These are phyloP conservation scores for Drosophila athabasca DNA, from an alignment of 1,140 invertebrate genomes.

Conservation along the genomic window DNA sequence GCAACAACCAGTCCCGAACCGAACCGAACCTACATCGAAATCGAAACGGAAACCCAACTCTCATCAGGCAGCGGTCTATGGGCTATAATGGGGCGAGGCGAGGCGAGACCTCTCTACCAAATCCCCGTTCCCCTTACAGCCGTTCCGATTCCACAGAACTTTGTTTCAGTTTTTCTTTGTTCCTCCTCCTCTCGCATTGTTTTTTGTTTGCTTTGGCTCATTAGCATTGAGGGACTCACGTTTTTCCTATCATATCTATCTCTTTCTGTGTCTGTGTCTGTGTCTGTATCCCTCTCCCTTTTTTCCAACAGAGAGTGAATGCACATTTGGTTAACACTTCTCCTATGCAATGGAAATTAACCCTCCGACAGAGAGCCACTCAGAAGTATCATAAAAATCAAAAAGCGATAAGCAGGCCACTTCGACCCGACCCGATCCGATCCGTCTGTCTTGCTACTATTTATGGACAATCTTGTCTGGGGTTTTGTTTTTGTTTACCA, in stretches of 20 bases:
- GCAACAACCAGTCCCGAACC: neutral
- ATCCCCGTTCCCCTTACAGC: neutral
- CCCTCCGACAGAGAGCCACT: slow-evolving; percentile 23
- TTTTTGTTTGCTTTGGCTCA: slow-evolving; percentile 54
- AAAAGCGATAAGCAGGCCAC: slow-evolving; percentile 26
- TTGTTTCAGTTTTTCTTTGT: slow-evolving; percentile 36
- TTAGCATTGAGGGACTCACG: slow-evolving; percentile 64
- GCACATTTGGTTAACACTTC: slow-evolving; percentile 14
- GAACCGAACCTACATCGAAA: neutral
- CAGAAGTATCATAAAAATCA: slow-evolving; percentile 34
- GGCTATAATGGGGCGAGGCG: slow-evolving; percentile 14
- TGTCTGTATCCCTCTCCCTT: neutral
- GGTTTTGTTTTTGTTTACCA: slow-evolving; percentile 21
- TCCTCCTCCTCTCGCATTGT: slow-evolving; percentile 6
- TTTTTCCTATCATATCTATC: slow-evolving; percentile 36
- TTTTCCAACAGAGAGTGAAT: neutral
- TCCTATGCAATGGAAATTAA: slow-evolving; percentile 29
- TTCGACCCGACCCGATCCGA: slow-evolving; percentile 5
- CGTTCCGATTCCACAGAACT: slow-evolving; percentile 21
- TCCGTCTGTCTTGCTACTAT: no score
- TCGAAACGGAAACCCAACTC: slow-evolving; percentile 5
- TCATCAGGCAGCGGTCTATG: slow-evolving; percentile 7
- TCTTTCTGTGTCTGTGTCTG: slow-evolving; percentile 1
- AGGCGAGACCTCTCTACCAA: slow-evolving; percentile 9
- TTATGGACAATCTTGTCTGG: slow-evolving; percentile 43